Conservation (phyloP, 2,113 vertebrate species). For the Grammomys dolichurus region DNA sequence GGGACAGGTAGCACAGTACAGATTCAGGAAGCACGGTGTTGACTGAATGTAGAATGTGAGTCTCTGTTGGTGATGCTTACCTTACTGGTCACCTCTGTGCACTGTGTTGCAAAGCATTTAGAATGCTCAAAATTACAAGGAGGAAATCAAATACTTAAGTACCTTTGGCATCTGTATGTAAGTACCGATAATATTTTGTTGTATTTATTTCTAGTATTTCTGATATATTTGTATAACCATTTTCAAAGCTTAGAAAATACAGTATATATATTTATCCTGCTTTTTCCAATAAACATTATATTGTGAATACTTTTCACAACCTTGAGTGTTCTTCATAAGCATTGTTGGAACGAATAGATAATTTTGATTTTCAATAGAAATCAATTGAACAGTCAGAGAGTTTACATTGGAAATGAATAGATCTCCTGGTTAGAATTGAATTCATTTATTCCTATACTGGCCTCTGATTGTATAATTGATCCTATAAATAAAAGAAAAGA, state of each 20-base stretch:
- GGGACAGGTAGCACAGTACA: neutral
- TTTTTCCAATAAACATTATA: neutral
- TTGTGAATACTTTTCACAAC: neutral
- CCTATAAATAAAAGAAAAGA: neutral
- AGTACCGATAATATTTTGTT: slow-evolving; percentile 17
- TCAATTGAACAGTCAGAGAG: slow-evolving; percentile 41
- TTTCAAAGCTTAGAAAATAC: neutral
- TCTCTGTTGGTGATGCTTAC: neutral
- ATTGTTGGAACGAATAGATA: slow-evolving; percentile 22
- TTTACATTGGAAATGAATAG: neutral
- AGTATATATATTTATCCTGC: neutral
- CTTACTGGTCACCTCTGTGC: neutral
- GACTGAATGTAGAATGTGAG: neutral
- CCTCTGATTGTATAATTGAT: neutral
- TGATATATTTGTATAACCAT: neutral
- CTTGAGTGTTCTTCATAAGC: slow-evolving; percentile 26
- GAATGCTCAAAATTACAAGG: neutral
- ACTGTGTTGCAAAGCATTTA: neutral
- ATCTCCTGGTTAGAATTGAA: neutral
- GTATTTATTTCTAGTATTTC: slow-evolving; percentile 1
- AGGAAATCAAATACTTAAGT: slow-evolving; percentile 26
- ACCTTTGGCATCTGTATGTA: neutral
- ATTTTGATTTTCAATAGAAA: slow-evolving; percentile 33
- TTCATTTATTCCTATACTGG: slow-evolving; percentile 1
- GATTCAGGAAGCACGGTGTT: neutral